Percentiles rank a stretch among this genome's conserved stretches.
Conservation (phyloP, 1,140 invertebrate genomes). For the Meloidogyne floridensis region DNA sequence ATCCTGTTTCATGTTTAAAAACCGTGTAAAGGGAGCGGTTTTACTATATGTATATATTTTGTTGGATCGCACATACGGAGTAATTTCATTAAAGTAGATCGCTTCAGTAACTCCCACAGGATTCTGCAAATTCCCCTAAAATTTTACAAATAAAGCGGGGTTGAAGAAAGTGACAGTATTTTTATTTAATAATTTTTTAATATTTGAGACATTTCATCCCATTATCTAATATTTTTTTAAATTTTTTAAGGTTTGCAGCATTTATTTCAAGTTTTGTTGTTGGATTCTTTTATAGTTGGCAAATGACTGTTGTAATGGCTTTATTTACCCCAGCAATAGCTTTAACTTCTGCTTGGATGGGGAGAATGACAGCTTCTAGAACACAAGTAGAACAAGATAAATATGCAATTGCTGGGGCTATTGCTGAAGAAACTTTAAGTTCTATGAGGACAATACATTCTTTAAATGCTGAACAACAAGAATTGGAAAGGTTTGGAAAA, state of each 20-base stretch:
- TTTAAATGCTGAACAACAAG: constrained; percentile 78
- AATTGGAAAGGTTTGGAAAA: constrained; percentile 67
- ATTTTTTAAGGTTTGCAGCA: constrained; percentile 68
- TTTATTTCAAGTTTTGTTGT: constrained; percentile 67
- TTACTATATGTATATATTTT: no score
- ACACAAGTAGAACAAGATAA: constrained; percentile 78
- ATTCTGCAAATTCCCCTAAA: no score
- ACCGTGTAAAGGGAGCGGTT: no score
- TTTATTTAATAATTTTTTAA: no score
- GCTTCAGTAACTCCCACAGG: no score
- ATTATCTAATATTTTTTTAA: constrained; percentile 15
- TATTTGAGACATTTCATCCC: not conserved
- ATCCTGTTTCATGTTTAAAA: no score
- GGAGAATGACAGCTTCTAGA: constrained; percentile 55
- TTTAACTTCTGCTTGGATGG: constrained; percentile 53
- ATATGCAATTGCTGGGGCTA: constrained; percentile 77
- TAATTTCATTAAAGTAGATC: no score
- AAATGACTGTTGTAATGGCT: constrained; percentile 64
- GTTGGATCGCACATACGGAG: no score
- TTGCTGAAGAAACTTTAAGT: constrained; percentile 80
- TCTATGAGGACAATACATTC: constrained; percentile 79
- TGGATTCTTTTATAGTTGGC: constrained; percentile 65
- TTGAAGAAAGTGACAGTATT: not conserved
- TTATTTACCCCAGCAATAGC: constrained; percentile 54
- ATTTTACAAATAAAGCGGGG: no score